phyloP scores from a whole-genome alignment of 2,888 invertebrate species.

The Tribolium freemani region DNA sequence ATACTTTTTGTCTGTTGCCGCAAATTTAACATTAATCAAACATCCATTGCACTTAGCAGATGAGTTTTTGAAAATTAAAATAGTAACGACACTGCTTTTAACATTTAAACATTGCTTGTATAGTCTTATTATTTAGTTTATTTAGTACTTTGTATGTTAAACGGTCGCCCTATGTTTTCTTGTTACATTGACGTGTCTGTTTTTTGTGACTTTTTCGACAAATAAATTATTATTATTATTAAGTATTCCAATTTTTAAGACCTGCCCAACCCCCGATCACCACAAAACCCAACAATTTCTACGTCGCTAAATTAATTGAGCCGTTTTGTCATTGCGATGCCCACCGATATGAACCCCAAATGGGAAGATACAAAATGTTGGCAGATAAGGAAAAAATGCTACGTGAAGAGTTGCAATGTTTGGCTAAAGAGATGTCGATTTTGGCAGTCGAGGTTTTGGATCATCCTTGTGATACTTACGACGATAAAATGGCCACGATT shows the following conservation, averaged over 20 bases:
- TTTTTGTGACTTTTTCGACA: too few species aligned
- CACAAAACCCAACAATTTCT: slow-evolving; percentile 68
- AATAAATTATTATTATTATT: too few species aligned
- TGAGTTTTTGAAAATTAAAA: too few species aligned
- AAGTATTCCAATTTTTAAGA: slow-evolving; percentile 1
- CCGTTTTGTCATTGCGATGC: slow-evolving; percentile 77
- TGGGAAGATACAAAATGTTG: slow-evolving; percentile 75
- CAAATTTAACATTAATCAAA: too few species aligned
- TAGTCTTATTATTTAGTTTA: too few species aligned
- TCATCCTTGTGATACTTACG: slow-evolving; percentile 75
- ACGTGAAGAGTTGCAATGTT: slow-evolving; percentile 70
- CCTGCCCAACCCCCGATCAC: slow-evolving; percentile 74
- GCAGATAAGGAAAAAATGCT: slow-evolving; percentile 74
- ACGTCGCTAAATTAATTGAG: slow-evolving; percentile 71
- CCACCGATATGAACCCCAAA: slow-evolving; percentile 73
- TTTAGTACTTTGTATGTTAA: too few species aligned
- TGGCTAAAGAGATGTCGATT: slow-evolving; percentile 71
- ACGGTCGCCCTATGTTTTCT: too few species aligned
- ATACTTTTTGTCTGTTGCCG: too few species aligned
- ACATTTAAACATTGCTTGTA: too few species aligned
- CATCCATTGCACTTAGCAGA: too few species aligned
- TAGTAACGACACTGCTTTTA: too few species aligned
- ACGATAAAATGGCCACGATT: slow-evolving; percentile 75
- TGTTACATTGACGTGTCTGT: too few species aligned
- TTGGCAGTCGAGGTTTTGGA: slow-evolving; percentile 76